Evolutionary conservation across 2,113 vertebrate species (phyloP), one percentile per base, ranked within the genome.

Genomic region (Ctenomys sociabilis): DNA sequence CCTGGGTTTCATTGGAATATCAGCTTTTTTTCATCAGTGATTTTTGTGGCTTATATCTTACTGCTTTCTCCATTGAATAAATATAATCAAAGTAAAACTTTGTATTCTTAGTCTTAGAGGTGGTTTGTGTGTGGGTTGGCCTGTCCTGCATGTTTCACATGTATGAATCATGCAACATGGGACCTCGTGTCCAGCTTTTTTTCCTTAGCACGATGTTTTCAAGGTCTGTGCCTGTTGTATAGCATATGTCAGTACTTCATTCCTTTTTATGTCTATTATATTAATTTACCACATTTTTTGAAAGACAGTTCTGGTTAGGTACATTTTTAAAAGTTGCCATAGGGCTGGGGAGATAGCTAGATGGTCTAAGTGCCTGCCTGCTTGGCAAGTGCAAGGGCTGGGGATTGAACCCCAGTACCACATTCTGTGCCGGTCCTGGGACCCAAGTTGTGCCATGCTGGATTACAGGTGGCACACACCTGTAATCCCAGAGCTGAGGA

Each of bases 91-190:
- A 97, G 45, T 30, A 32, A 40, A 64, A 94, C 77, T 89, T 64
- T 63, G 3, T 30, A 49, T 89, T 92, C 63, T 93, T 88, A 82
- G 75, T 70, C 73, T 97, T 93, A 70, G 45, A 0, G 73, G n/a
- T 57, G 49, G 37, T 52, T 49, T 85, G 24, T 70, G 17, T 93
- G 3, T n/a, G 49, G 11, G 61, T 72, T 84, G 94, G 19, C 9
- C 70, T 78, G 4, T 32, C 54, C 68, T 84, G 61, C 35, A 78
- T 64, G 28, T 73, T 64, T 63, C 54, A 9, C 37, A 0, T 59
- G 13, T 22, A 26, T 73, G 35, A 54, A 21, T 54, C 57, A 35
- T 81, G 30, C 24, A 80, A 3, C 21, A 49, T 64, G 16, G 22
- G 16, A 43, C 14, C 11, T 75, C 11, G 26, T 16, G 14, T 32